Evolutionary conservation across 2,797 vertebrate species (phyloP), one percentile per base, ranked within the genome.

Genomic region (Micromesistius poutassou): DNA sequence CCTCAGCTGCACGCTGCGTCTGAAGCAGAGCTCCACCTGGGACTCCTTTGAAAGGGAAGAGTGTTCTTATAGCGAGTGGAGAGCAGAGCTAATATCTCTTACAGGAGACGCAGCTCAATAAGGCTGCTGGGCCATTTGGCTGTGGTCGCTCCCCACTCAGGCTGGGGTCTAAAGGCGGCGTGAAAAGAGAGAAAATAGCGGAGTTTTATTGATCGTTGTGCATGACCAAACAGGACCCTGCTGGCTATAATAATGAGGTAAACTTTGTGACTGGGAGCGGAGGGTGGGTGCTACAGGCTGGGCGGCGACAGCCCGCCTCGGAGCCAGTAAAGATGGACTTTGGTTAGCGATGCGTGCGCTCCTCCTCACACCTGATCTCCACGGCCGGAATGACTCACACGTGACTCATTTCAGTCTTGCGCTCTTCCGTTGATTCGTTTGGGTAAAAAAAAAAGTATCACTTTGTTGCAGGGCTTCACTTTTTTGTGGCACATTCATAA

Each of bases 241-340:
- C 25, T 25, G 55, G 55, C 55, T 62, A 4, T 9, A n/a, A 62
- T 62, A 62, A 25, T 9, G 55, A 62, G 55, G 55, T 25, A 7
- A 62, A 62, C 55, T 25, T 25, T n/a, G 2, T 22, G 46, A 55
- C 16, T 55, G 19, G 16, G 46, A 22, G 46, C 46, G 4, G 16
- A 1, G 16, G 46, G 12, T 46, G 42, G 36, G 36, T 38, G 42
- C 42, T 46, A 55, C 1, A 22, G 22, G 5, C 46, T 55, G 55
- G 55, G 55, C 6, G n/a, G 55, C 9, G 8, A 14, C 10, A 55
- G 12, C 46, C 22, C 12, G 46, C 46, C 5, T 55, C 46, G 1
- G 8, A 7, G 8, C 55, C 1, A 62, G 55, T 2, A 62, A 25
- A 62, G 5, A 62, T 62, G 82, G 82, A 86, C 85, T 86, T 86